Evolutionary conservation across 2,888 invertebrate genomes (phyloP).

Genomic region (Phalera bucephala): DNA sequence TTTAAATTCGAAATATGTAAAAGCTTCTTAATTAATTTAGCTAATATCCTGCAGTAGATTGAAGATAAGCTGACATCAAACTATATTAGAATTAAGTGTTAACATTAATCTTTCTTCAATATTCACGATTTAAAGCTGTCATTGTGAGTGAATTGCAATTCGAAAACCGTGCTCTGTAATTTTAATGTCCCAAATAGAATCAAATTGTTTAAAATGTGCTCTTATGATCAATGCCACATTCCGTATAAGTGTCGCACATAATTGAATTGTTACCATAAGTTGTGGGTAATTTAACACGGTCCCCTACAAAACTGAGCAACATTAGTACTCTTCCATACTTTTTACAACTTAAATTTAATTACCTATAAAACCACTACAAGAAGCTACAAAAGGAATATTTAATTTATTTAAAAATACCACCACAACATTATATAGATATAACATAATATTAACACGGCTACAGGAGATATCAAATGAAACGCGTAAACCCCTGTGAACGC

Average conservation of each 20-base stretch:
- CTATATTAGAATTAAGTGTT: neutral
- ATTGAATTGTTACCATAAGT: conserved; percentile 17
- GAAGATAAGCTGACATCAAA: neutral
- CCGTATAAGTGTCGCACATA: conserved; percentile 21
- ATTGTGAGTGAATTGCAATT: too few species aligned
- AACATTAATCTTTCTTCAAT: conserved; percentile 1
- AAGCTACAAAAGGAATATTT: conserved; percentile 53
- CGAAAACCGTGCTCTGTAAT: too few species aligned
- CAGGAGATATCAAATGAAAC: too few species aligned
- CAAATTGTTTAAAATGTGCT: too few species aligned
- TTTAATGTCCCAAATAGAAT: too few species aligned
- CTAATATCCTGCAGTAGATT: neutral
- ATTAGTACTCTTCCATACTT: conserved; percentile 53
- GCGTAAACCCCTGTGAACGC: too few species aligned
- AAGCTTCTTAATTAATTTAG: neutral
- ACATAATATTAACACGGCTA: conserved; percentile 19
- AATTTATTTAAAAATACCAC: conserved; percentile 44
- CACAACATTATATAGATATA: conserved; percentile 40
- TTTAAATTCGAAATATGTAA: conserved; percentile 4
- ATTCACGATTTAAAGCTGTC: too few species aligned
- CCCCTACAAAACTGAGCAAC: conserved; percentile 50
- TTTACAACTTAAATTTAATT: conserved; percentile 67
- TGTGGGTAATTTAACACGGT: conserved; percentile 37
- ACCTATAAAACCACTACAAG: conserved; percentile 61
- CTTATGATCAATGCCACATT: conserved; percentile 26